Base-by-base conservation (phyloP, 1,140 invertebrate species). In the Hetaerina americana region DNA sequence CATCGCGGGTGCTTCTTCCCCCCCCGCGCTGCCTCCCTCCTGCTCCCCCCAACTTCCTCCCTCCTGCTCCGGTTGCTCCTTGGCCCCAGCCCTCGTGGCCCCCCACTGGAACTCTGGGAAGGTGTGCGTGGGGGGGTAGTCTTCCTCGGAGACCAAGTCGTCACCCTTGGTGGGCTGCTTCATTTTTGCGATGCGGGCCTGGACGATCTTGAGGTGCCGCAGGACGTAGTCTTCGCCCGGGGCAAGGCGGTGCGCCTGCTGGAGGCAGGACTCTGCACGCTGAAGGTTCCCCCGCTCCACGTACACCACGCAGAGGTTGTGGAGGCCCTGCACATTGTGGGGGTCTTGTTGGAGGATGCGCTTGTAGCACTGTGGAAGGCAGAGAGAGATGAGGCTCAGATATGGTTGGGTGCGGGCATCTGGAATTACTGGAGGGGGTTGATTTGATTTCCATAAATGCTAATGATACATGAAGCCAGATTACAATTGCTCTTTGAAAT, bases 281-380 rank as follows among this genome's bases (percentile, higher is more conserved):
- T 88, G 83, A 12, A 98, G 82, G 75, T 93, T 88, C 0, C 94
- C 95, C 18, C 92, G 86, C 79, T 98, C 95, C 15, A 98, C 95
- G 76, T 93, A 92, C 0, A 98, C 95, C 0, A 98, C 96, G 82
- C 96, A 98, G 5, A 98, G 83, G 80, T 98, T 98, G 81, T 98
- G 96, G 28, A 95, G 82, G 3, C 94, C 96, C 83, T 98, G 95
- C 69, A 96, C 92, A 79, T 98, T 96, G 70, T 89, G 88, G 0
- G 95, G 92, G 74, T 98, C 95, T 57, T 94, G 79, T 75, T 90
- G 87, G 0, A 98, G 79, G 75, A 98, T 97, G 73, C 89, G 87
- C 67, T 89, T 87, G 81, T 97, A 98, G 79, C 95, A 97, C 89
- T 95, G 85, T 1, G 85, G 84, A 72, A 74, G 67, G 66, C 68